Base-by-base conservation (phyloP, 1,140 invertebrate species). In the Caenorhabditis tropicalis region DNA sequence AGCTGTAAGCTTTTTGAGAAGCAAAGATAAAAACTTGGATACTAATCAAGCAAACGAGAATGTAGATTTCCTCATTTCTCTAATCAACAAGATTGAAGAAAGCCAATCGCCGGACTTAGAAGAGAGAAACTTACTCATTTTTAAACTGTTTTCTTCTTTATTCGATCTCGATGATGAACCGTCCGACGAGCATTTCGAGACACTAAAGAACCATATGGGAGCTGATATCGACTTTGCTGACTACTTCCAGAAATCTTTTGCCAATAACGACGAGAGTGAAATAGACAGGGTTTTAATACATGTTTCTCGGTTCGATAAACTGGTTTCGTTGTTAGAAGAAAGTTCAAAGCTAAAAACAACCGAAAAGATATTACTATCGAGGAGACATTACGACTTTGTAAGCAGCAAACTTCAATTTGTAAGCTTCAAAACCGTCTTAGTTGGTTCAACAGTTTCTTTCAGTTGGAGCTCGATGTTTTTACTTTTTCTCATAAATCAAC, bases 31-130 rank as follows among this genome's bases (percentile, higher is more conserved):
- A 5, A 12, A 74, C 1, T 15, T 74, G 21, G 65, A 74, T 24
- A 74, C 65, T 1, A 74, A 74, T 21, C n/a, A 39, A 39, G 65
- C 65, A 36, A 21, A 33, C 9, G 65, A 74, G 12, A 74, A 74
- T 24, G 65, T 74, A 12, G 65, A 74, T 43, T 74, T 74, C 24
- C 65, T 74, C 2, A 74, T 74, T 21, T 43, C 65, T 24, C 65
- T 74, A 12, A n/a, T 43, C 4, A 33, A 46, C 10, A 43, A 36
- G 7, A 19, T 65, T 15, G n/a, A 65, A 3, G 24, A 15, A n/a
- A 43, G 10, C 12, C 21, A 74, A 15, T n/a, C n/a, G 24, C 12
- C 53, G 4, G 29, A 43, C 1, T 15, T 6, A 3, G 65, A 43
- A 24, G 65, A 74, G n/a, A 39, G 24, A 74, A 46, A 43, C 1